Percentiles rank a stretch among this genome's conserved stretches.
Evolutionary conservation across 2,888 invertebrate genomes (phyloP).

Genomic region (Sarcophaga rosellei): DNA sequence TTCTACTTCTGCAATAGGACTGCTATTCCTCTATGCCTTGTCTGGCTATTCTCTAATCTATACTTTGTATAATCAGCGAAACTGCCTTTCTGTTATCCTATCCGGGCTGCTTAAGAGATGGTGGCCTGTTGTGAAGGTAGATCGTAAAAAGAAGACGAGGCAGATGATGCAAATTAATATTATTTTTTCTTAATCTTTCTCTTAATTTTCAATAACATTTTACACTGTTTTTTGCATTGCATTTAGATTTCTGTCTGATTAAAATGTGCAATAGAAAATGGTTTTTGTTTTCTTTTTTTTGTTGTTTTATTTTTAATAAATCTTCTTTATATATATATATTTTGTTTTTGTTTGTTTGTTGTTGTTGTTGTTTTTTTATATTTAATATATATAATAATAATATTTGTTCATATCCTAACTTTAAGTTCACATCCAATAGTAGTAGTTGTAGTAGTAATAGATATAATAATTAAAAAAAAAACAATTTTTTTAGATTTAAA

Average conservation of each 20-base stretch:
- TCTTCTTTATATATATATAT: conserved; percentile 39
- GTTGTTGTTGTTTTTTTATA: background rate
- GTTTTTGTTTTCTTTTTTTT: conserved; percentile 26
- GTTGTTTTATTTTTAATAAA: conserved; percentile 63
- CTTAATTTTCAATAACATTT: background rate
- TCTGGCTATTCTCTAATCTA: too few species aligned
- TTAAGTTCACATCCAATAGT: conserved; percentile 69
- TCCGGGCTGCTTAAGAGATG: background rate
- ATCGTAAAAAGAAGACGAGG: background rate
- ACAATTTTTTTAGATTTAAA: conserved; percentile 39
- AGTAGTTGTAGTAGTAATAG: conserved; percentile 25
- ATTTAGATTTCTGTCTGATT: conserved; percentile 29
- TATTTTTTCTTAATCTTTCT: background rate
- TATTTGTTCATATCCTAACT: conserved; percentile 68
- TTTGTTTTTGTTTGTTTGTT: conserved; percentile 4
- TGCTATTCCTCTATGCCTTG: too few species aligned
- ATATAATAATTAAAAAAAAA: conserved; percentile 53
- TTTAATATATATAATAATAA: conserved; percentile 50
- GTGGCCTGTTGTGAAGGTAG: background rate
- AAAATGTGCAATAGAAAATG: conserved; percentile 54
- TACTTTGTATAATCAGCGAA: too few species aligned
- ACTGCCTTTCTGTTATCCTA: background rate
- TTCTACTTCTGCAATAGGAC: too few species aligned
- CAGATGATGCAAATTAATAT: conserved; percentile 1
- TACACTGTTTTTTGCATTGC: conserved; percentile 29